These are phyloP conservation scores for Etheostoma spectabile DNA, from an alignment of 2,113 vertebrate species.

Conservation along the genomic window DNA sequence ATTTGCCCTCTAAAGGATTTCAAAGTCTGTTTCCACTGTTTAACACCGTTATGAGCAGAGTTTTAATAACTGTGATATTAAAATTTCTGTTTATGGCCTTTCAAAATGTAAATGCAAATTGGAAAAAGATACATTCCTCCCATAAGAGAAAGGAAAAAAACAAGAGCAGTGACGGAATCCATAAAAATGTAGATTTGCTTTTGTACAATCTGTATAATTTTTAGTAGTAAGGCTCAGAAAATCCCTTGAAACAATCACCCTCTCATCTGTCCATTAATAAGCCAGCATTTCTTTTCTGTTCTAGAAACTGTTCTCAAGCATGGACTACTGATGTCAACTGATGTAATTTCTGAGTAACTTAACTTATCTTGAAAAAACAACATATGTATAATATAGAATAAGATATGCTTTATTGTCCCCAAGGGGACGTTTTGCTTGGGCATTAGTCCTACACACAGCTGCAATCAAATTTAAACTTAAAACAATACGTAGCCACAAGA, in stretches of 20 bases:
- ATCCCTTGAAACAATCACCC: not conserved
- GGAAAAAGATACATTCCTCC: not conserved
- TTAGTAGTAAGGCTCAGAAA: not conserved
- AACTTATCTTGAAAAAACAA: not conserved
- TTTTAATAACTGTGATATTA: not conserved
- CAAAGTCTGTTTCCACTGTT: not conserved
- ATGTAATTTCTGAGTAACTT: not conserved
- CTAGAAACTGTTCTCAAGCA: not conserved
- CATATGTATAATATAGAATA: too few species aligned
- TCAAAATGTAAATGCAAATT: not conserved
- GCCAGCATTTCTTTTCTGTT: not conserved
- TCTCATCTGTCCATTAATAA: not conserved
- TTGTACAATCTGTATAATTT: not conserved
- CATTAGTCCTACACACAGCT: too few species aligned
- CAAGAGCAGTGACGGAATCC: not conserved
- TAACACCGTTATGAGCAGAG: not conserved
- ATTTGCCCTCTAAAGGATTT: not conserved
- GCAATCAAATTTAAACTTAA: too few species aligned
- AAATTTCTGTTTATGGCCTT: not conserved
- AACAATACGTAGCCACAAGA: too few species aligned
- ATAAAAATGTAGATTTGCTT: not conserved
- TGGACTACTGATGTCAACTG: not conserved
- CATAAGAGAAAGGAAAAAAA: not conserved
- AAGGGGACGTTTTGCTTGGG: too few species aligned
- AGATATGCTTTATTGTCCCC: too few species aligned